Conservation (phyloP, 2,797 vertebrate genomes). For the Manis crassicaudata region DNA sequence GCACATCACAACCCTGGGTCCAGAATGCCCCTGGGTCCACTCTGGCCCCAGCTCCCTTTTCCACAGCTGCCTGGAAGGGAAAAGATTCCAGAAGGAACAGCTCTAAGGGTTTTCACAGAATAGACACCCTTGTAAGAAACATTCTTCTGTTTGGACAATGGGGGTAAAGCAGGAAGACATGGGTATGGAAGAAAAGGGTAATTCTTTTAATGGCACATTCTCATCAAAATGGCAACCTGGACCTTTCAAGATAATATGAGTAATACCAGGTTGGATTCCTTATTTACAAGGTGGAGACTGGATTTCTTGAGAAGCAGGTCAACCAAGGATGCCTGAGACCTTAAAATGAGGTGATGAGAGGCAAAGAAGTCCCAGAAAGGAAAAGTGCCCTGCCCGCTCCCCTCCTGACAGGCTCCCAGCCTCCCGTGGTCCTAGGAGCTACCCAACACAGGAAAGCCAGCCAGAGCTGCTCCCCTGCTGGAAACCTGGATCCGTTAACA, state of each 20-base stretch:
- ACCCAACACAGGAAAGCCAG: fast-evolving
- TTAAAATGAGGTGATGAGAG: constrained; percentile 7
- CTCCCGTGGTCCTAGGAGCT: background rate
- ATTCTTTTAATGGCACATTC: background rate
- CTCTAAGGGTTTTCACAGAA: background rate
- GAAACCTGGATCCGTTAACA: background rate
- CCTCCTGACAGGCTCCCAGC: background rate
- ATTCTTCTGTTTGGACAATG: background rate
- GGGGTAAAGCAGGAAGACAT: background rate
- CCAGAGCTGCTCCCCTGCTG: background rate
- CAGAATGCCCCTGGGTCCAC: background rate
- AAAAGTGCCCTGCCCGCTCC: background rate
- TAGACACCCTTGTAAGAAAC: background rate
- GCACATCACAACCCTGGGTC: background rate
- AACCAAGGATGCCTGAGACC: background rate
- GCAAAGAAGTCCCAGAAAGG: background rate
- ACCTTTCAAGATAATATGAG: constrained; percentile 19
- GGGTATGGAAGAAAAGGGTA: background rate
- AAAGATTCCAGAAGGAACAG: background rate
- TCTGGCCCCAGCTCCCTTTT: background rate
- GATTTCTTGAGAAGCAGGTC: background rate
- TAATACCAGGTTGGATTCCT: background rate
- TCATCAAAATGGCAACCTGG: constrained; percentile 10
- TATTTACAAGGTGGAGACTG: background rate
- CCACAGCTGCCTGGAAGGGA: background rate